These are phyloP conservation scores for Diplosoma virens DNA, from an alignment of 23 tunicate genomes.

Conservation along the genomic window DNA sequence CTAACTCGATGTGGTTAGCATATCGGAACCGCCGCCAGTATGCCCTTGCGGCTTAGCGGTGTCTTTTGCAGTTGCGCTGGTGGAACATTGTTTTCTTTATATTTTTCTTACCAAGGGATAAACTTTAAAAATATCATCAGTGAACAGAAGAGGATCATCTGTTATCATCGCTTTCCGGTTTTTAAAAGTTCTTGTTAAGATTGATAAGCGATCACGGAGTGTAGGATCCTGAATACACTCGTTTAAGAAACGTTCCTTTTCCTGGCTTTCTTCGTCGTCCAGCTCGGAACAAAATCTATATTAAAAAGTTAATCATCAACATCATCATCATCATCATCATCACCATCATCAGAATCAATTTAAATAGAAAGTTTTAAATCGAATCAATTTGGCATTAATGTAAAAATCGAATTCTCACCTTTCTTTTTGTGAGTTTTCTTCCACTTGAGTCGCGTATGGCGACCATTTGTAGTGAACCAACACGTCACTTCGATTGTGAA, in stretches of 20 bases:
- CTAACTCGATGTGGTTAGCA: too few relatives aligned
- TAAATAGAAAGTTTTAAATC: neutral
- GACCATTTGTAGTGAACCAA: slow-evolving; percentile 84
- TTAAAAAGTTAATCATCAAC: neutral
- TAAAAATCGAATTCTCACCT: slow-evolving; percentile 27
- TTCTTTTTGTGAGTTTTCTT: slow-evolving; percentile 79
- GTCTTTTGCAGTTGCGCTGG: too few relatives aligned
- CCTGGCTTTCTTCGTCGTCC: slow-evolving; percentile 77
- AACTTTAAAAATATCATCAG: slow-evolving; percentile 79
- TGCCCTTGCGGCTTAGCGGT: too few relatives aligned
- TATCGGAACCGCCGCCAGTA: too few relatives aligned
- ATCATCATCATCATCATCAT: neutral
- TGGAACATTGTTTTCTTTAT: too few relatives aligned
- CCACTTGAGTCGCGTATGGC: slow-evolving; percentile 67
- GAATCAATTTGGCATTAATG: neutral
- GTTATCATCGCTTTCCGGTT: slow-evolving; percentile 63
- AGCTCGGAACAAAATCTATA: slow-evolving; percentile 71
- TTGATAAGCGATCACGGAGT: slow-evolving; percentile 82
- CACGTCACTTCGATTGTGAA: slow-evolving; percentile 85
- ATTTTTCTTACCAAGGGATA: slow-evolving; percentile 79
- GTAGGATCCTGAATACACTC: slow-evolving; percentile 86
- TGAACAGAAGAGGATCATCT: slow-evolving; percentile 80
- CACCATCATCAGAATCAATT: neutral
- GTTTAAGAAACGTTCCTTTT: slow-evolving; percentile 64
- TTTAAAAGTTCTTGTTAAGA: slow-evolving; percentile 79